Conservation (phyloP, 2,113 vertebrate species). For the Phrynosoma platyrhinos region DNA sequence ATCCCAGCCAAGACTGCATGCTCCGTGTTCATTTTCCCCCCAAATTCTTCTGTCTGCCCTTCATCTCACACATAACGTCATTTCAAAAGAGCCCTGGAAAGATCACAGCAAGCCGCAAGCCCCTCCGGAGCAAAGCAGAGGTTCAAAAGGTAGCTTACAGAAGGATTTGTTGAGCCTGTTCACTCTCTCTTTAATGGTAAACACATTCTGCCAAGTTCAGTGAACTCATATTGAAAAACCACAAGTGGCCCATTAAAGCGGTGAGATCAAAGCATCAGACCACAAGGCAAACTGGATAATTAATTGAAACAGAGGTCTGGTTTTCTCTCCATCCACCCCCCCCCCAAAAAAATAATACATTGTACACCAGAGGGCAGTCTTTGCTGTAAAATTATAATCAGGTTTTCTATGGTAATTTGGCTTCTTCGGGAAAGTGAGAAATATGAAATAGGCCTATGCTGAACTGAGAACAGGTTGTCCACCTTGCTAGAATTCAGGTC, state of each 20-base stretch:
- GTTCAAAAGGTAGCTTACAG: constrained; percentile 30
- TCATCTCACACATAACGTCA: constrained; percentile 29
- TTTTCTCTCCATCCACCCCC: too few species aligned
- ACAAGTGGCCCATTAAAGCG: background rate
- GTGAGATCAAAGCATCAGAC: background rate
- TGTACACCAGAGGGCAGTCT: constrained; percentile 70
- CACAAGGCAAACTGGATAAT: constrained; percentile 17
- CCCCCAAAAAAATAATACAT: too few species aligned
- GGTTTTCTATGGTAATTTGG: background rate
- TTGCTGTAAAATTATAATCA: constrained; percentile 17
- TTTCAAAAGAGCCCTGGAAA: constrained; percentile 35
- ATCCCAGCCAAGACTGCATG: background rate
- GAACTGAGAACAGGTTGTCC: too few species aligned
- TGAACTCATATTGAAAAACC: too few species aligned
- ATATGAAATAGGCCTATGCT: background rate
- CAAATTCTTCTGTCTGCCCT: background rate
- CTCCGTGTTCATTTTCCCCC: background rate
- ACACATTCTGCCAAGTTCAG: background rate
- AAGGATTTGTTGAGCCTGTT: constrained; percentile 42
- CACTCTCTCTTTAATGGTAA: constrained; percentile 31
- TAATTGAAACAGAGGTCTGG: background rate
- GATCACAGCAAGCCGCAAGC: background rate
- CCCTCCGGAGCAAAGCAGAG: background rate
- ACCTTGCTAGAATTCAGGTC: too few species aligned
- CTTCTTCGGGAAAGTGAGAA: background rate